Conservation (phyloP, 2,797 vertebrate species). For the Ptychobarbus kaznakovi region DNA sequence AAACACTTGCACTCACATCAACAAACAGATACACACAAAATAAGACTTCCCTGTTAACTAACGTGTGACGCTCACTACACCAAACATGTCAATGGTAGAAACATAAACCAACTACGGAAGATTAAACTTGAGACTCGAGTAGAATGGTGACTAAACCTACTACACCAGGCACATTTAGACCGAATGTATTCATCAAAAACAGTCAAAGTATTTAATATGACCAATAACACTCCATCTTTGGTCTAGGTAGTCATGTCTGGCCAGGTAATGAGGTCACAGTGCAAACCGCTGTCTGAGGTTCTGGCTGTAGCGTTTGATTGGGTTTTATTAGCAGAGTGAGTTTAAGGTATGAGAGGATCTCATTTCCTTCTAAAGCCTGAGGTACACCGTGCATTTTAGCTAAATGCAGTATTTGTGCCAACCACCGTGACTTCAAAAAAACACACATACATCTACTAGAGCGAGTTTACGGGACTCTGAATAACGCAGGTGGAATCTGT, state of each 20-base stretch:
- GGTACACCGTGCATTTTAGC: constrained; percentile 22
- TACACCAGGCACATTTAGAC: neutral
- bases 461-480: neutral
- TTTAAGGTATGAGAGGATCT: constrained; percentile 50
- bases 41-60: neutral
- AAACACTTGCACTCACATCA: neutral
- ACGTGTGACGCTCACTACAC: neutral
- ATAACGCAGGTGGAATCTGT: constrained; percentile 35
- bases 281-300: constrained; percentile 3
- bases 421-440: constrained; percentile 37
- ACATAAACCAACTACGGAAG: neutral
- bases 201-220: neutral
- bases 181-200: neutral
- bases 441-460: neutral
- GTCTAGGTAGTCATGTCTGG: neutral
- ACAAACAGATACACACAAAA: neutral
- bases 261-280: neutral
- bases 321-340: constrained; percentile 52
- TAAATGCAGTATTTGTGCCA: constrained; percentile 45
- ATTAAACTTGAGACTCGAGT: neutral
- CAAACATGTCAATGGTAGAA: neutral
- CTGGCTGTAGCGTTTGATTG: constrained; percentile 48
- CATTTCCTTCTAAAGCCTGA: constrained; percentile 54
- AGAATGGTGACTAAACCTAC: neutral
- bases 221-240: neutral